Base-by-base conservation (phyloP, 2,113 vertebrate species). In the Prolemur simus region DNA sequence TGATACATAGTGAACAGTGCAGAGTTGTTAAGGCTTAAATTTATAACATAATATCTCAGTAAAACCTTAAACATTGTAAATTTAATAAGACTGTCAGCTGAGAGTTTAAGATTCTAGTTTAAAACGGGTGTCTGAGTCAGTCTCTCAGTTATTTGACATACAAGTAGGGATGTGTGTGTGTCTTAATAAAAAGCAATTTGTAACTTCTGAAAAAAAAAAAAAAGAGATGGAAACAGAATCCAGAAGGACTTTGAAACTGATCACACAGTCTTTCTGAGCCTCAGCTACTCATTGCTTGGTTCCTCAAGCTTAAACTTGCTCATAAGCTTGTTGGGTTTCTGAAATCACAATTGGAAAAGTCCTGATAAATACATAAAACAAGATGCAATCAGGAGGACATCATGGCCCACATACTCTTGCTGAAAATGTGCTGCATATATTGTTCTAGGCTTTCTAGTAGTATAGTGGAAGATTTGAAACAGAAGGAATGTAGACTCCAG, bases 91-190 rank as follows among this genome's bases (percentile, higher is more conserved):
- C 54, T 68, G 21, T 52, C 18, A 89, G 17, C 74, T 81, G 14
- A 15, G 34, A 88, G 11, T 69, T 92, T 84, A 87, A 84, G 56
- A 69, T 84, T 76, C 81, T 56, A 96, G 15, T 71, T 97, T 88
- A 66, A 94, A 96, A 95, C 2, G 34, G 13, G 13, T 90, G 2
- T 87, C 21, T 85, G 45, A 91, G 71, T 76, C 18, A 90, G 64
- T 80, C 5, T 93, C 60, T 92, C 76, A 76, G 87, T 84, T 87
- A 95, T 64, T 5, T 87, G 32, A 82, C 29, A 81, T n/a, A 45
- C 3, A 52, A n/a, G 25, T 23, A 96, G 6, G 37, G 42, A n/a
- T 17, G 37, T 17, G 6, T 34, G 37, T 71, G 15, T 76, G 69
- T 63, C 76, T 93, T 89, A 68, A 42, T 87, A 77, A 91, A 45